Evolutionary conservation across 2,888 invertebrate genomes (phyloP).

Genomic region (Scaptomyza caliginosa): DNA sequence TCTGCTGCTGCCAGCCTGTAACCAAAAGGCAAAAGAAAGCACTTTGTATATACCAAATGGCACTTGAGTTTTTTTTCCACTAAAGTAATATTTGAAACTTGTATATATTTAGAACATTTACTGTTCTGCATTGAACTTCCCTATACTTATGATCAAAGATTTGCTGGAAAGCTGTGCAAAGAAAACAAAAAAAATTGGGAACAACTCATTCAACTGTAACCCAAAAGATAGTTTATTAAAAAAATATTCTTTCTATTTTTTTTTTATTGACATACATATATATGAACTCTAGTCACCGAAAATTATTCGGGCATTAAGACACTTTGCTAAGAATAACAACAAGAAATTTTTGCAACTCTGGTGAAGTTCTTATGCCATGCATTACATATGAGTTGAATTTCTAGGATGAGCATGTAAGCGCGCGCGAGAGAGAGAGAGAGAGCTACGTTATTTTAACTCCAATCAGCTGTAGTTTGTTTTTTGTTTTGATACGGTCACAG

Average conservation of each 20-base stretch:
- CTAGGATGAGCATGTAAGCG: constrained; percentile 4
- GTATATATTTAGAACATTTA: neutral
- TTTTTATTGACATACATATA: neutral
- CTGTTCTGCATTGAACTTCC: neutral
- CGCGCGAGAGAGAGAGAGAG: constrained; percentile 13
- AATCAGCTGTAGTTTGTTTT: constrained; percentile 79
- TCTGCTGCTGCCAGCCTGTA: too few species aligned
- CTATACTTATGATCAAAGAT: neutral
- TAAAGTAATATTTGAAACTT: neutral
- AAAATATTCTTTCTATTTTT: neutral
- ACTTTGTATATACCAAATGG: constrained; percentile 2
- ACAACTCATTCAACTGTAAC: constrained; percentile 5
- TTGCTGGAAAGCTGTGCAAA: neutral
- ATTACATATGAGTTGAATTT: constrained; percentile 42
- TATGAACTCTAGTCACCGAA: neutral
- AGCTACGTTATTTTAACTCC: constrained; percentile 40
- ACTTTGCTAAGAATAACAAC: neutral
- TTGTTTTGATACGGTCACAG: constrained; percentile 58
- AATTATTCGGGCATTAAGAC: neutral
- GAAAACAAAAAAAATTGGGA: neutral
- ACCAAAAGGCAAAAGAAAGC: constrained; percentile 2
- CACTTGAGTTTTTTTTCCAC: neutral
- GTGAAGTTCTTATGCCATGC: constrained; percentile 13
- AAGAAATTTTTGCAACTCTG: neutral
- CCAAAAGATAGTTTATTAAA: constrained; percentile 2